Evolutionary conservation across 2,113 vertebrate genomes (phyloP).

Genomic region (Peucedramus taeniatus): DNA sequence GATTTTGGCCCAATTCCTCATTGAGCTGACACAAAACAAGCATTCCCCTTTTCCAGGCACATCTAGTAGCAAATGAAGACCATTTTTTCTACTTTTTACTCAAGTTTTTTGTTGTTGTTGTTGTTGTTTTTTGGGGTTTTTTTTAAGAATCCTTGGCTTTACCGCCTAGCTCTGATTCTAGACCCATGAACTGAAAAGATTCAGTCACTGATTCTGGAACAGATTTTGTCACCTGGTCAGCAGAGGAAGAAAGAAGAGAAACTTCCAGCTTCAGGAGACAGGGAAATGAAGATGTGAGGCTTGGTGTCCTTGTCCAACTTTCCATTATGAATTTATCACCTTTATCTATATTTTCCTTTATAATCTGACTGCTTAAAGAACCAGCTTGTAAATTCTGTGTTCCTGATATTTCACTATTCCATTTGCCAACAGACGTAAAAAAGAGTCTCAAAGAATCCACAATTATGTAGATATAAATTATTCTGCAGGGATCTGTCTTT

Average conservation of each 20-base stretch:
- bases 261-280: background rate
- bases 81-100: background rate
- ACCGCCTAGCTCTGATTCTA: background rate
- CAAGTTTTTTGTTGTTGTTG: no score
- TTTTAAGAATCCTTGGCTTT: background rate
- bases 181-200: background rate
- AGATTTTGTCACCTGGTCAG: background rate
- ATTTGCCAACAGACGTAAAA: background rate
- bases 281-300: background rate
- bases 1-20: background rate
- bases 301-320: background rate
- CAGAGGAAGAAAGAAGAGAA: background rate
- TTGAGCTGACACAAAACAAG: background rate
- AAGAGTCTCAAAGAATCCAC: background rate
- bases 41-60: background rate
- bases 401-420: background rate
- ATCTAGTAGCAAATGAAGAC: background rate
- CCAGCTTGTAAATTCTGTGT: background rate
- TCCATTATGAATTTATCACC: background rate
- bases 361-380: background rate
- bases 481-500: background rate
- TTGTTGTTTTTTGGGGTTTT: background rate
- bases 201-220: background rate
- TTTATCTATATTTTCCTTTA: background rate
- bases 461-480: background rate